phyloP scores from a whole-genome alignment of 2,113 vertebrate species.

The Sprattus sprattus region DNA sequence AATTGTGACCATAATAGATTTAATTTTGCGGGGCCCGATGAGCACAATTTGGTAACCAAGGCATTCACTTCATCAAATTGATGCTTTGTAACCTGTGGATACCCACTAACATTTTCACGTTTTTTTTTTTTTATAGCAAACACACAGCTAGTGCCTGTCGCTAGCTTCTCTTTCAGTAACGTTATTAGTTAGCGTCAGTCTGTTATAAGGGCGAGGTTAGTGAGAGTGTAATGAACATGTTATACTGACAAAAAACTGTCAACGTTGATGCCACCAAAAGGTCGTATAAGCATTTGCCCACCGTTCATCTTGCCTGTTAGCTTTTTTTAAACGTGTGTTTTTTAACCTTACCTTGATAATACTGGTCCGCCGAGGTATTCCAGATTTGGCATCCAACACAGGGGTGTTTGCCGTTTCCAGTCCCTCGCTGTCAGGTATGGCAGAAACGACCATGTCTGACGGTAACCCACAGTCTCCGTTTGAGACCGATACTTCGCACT shows the following conservation, averaged over 20 bases:
- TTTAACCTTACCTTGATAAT: constrained; percentile 89
- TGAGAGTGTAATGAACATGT: constrained; percentile 6
- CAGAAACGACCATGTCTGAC: constrained; percentile 63
- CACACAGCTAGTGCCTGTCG: background rate
- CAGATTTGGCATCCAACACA: constrained; percentile 73
- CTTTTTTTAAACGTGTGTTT: background rate
- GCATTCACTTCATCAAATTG: background rate
- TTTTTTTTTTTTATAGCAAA: background rate
- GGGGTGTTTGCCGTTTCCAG: constrained; percentile 65
- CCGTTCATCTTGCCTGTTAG: background rate
- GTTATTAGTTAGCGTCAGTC: background rate
- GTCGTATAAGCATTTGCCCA: background rate
- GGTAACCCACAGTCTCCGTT: constrained; percentile 83
- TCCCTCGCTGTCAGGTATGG: constrained; percentile 69
- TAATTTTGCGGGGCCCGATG: background rate
- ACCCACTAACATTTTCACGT: background rate
- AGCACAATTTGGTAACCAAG: background rate
- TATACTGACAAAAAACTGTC: background rate
- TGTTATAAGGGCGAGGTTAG: constrained; percentile 26
- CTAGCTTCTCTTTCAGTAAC: background rate
- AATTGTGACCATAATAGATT: background rate
- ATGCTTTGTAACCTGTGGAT: constrained; percentile 38
- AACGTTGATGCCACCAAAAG: background rate
- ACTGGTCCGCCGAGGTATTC: constrained; percentile 90
- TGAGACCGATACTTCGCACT: constrained; percentile 73